phyloP scores from a whole-genome alignment of 2,113 vertebrate species.

The Eclectus roratus region DNA sequence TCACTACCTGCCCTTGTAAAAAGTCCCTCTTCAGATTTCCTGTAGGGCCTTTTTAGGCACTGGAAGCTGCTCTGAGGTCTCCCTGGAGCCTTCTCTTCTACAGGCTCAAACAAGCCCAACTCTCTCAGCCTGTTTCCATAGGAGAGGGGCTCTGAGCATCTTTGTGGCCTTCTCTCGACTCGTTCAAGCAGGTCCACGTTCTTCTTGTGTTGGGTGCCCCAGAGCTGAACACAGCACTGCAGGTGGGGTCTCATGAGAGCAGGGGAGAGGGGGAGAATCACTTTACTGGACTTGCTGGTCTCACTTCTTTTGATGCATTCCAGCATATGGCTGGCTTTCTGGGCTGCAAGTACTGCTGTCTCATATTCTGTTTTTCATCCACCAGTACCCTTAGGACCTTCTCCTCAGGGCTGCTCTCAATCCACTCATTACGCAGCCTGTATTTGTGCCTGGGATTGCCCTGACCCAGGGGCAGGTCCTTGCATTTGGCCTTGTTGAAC shows the following conservation, averaged over 20 bases:
- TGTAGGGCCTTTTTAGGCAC: neutral
- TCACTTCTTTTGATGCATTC: neutral
- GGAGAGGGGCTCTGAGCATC: neutral
- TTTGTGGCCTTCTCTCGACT: neutral
- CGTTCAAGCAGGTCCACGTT: rapidly evolving
- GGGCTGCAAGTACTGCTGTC: neutral
- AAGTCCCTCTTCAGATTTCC: neutral
- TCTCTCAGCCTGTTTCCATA: neutral
- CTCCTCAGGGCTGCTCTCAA: neutral
- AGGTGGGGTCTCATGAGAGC: neutral
- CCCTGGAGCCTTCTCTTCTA: neutral
- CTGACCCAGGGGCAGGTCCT: rapidly evolving
- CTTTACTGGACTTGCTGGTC: neutral
- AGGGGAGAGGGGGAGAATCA: neutral
- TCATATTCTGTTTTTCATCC: neutral
- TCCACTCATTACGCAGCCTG: neutral
- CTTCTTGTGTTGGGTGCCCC: neutral
- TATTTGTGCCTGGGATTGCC: neutral
- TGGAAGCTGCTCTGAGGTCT: neutral
- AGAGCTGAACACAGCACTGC: neutral
- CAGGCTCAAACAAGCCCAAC: neutral
- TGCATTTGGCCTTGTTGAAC: neutral
- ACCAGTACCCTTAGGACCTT: neutral
- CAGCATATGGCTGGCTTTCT: neutral
- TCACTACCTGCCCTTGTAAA: neutral